These are phyloP conservation scores for Apostichopus japonicus DNA, from an alignment of 35 echinoderm and acorn worm species.

Conservation along the genomic window DNA sequence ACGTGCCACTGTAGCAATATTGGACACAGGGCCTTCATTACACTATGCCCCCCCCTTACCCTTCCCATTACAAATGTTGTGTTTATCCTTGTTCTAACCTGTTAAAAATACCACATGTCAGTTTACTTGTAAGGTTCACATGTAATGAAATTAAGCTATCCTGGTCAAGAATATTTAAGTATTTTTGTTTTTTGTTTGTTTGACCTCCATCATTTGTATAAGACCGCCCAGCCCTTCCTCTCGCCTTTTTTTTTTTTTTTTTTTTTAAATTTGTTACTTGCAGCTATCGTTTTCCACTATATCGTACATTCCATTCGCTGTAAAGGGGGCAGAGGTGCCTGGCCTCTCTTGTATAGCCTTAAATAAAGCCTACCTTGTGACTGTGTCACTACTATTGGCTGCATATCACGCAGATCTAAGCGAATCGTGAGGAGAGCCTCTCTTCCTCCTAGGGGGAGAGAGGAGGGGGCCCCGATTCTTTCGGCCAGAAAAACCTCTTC, in stretches of 20 bases:
- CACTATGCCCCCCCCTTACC: too few species aligned
- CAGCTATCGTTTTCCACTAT: slow-evolving; percentile 61
- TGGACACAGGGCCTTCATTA: too few species aligned
- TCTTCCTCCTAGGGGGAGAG: too few species aligned
- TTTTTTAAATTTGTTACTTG: not conserved
- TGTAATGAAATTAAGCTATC: too few species aligned
- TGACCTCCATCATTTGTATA: not conserved
- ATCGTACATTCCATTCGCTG: slow-evolving; percentile 49
- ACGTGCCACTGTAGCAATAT: too few species aligned
- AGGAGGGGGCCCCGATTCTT: not conserved
- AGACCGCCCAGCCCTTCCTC: slow-evolving; percentile 23
- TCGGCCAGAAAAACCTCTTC: not conserved
- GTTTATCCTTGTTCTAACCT: too few species aligned
- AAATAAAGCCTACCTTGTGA: slow-evolving; percentile 19
- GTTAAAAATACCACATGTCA: too few species aligned
- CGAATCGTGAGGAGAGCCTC: not conserved
- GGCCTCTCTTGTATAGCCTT: slow-evolving; percentile 8
- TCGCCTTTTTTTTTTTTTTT: slow-evolving; percentile 1
- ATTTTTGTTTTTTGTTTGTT: too few species aligned
- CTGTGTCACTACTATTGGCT: not conserved
- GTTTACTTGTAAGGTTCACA: too few species aligned
- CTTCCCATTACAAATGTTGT: too few species aligned
- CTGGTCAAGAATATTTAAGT: too few species aligned
- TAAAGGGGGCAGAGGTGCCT: not conserved
- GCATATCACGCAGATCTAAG: not conserved